A percentile compares a stretch with the other conserved stretches of the same genome.
Evolutionary conservation across 2,113 vertebrate species (phyloP).

Genomic region (Centrocercus urophasianus): DNA sequence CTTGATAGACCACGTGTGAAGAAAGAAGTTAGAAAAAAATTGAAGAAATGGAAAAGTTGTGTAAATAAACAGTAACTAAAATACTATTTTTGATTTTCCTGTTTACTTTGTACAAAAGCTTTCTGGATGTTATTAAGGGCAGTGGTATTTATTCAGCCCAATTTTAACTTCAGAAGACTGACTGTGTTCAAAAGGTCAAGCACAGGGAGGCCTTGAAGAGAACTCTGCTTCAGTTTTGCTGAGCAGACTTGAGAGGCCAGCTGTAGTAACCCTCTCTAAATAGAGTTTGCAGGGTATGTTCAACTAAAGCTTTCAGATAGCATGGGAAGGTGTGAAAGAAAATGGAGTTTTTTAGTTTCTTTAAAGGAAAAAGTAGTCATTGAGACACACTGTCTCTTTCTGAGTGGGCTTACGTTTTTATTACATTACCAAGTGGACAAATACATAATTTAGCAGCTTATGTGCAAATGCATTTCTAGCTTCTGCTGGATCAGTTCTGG

Average conservation of each 20-base stretch:
- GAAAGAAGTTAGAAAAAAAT: not conserved
- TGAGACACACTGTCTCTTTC: not conserved
- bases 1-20: not conserved
- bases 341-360: not conserved
- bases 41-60: not conserved
- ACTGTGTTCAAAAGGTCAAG: not conserved
- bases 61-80: not conserved
- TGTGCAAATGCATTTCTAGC: slow-evolving; percentile 30
- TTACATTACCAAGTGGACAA: not conserved
- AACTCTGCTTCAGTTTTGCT: not conserved
- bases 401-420: not conserved
- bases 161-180: not conserved
- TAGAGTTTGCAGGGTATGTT: not conserved
- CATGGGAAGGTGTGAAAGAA: not conserved
- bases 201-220: not conserved
- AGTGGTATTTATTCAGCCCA: not conserved
- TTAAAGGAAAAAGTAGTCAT: not conserved
- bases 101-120: not conserved
- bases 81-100: not conserved
- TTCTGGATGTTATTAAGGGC: not conserved
- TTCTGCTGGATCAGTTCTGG: slow-evolving; percentile 58
- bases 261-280: not conserved
- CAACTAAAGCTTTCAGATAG: not conserved
- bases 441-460: slow-evolving; percentile 19
- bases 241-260: not conserved